A percentile compares a stretch with the other conserved stretches of the same genome.
These are phyloP conservation scores for Tetragonula clypearis DNA, from an alignment of 1,140 invertebrate species.

Conservation along the genomic window DNA sequence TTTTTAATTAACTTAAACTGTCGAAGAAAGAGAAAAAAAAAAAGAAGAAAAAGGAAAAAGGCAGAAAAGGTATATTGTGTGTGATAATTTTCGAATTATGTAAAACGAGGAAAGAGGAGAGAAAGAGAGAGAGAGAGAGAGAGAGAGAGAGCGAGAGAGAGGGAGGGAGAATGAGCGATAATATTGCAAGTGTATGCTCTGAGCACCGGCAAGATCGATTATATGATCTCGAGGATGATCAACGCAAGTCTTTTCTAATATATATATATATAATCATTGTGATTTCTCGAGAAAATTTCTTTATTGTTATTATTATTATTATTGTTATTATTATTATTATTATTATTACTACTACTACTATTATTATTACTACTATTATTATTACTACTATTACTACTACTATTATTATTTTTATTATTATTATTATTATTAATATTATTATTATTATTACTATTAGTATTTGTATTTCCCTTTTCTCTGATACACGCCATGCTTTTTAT, in stretches of 20 bases:
- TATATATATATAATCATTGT: neutral
- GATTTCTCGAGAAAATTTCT: neutral
- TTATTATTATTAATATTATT: neutral
- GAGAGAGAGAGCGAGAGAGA: slow-evolving; percentile 42
- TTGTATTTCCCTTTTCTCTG: neutral
- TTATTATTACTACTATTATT: too few relatives aligned
- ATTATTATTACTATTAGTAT: neutral
- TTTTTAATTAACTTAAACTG: slow-evolving; percentile 70
- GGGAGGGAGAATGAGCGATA: slow-evolving; percentile 30
- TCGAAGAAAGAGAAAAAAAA: slow-evolving; percentile 6
- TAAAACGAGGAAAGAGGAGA: slow-evolving; percentile 53
- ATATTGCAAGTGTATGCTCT: slow-evolving; percentile 42
- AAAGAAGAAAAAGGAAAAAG: neutral
- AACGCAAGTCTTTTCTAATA: neutral
- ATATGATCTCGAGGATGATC: slow-evolving; percentile 18
- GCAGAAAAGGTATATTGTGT: slow-evolving; percentile 27
- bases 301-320: neutral
- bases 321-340: neutral
- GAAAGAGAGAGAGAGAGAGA: slow-evolving; percentile 32
- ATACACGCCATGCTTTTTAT: slow-evolving; percentile 1
- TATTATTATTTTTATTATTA: neutral
- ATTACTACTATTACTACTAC: neutral
- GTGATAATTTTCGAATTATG: slow-evolving; percentile 50
- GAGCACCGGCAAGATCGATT: slow-evolving; percentile 59
- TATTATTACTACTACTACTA: too few relatives aligned